phyloP scores from a whole-genome alignment of 2,797 vertebrate species.

The Peromyscus aztecus region DNA sequence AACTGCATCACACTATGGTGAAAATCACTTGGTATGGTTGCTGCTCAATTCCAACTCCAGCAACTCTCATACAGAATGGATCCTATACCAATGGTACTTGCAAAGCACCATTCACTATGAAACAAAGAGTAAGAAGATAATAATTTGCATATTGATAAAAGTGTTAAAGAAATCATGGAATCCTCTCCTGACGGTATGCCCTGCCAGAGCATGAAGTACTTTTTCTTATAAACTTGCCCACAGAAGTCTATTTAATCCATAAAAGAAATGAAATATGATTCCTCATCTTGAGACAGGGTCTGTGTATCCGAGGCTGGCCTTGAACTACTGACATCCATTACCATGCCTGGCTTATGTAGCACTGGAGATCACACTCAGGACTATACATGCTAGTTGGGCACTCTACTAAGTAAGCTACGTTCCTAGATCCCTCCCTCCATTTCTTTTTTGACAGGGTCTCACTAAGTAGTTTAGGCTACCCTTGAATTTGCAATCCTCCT shows the following conservation, averaged over 20 bases:
- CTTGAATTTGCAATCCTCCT: neutral
- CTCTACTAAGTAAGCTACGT: neutral
- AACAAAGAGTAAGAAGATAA: neutral
- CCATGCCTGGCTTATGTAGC: neutral
- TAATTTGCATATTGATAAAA: slow-evolving; percentile 24
- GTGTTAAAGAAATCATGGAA: slow-evolving; percentile 34
- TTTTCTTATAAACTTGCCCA: neutral
- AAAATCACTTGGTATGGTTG: neutral
- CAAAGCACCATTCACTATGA: slow-evolving; percentile 55
- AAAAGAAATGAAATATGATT: neutral
- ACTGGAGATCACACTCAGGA: neutral
- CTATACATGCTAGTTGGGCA: neutral
- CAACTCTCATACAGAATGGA: neutral
- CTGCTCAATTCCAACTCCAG: neutral
- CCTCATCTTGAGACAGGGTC: neutral
- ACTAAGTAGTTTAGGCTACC: neutral
- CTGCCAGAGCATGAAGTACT: neutral
- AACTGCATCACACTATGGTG: neutral
- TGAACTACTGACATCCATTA: neutral
- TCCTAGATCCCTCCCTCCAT: neutral
- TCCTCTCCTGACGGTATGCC: slow-evolving; percentile 5
- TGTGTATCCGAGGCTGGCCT: neutral
- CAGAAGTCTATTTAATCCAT: neutral
- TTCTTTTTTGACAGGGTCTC: neutral
- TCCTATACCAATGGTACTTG: neutral